These are phyloP conservation scores for Epinotia demarniana DNA, from an alignment of 2,888 invertebrate genomes.

Conservation along the genomic window DNA sequence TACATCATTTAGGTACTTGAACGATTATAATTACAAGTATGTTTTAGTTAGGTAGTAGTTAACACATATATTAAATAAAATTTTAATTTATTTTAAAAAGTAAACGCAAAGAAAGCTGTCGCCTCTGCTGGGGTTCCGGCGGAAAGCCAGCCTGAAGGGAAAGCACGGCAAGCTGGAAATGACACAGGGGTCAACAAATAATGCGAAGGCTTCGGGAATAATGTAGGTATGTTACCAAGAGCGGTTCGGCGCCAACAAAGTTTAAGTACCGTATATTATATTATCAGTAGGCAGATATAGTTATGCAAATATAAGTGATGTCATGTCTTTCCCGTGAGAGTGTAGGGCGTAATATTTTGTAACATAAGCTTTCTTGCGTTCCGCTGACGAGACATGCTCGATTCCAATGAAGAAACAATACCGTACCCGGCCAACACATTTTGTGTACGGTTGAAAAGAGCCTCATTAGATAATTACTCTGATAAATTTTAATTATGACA, in stretches of 20 bases:
- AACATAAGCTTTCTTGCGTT: constrained; percentile 19
- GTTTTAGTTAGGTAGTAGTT: background rate
- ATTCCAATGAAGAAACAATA: constrained; percentile 1
- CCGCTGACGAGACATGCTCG: constrained; percentile 23
- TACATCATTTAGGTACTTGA: background rate
- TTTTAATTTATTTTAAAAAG: background rate
- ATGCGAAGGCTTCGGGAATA: no score
- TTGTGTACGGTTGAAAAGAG: constrained; percentile 11
- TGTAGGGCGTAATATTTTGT: background rate
- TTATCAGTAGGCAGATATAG: background rate
- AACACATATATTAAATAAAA: background rate
- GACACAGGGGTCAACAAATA: no score
- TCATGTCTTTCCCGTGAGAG: constrained; percentile 12
- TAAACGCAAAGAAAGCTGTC: background rate
- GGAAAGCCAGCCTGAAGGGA: no score
- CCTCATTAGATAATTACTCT: constrained; percentile 41
- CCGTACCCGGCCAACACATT: background rate
- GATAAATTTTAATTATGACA: constrained; percentile 12
- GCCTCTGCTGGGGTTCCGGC: no score
- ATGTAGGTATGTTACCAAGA: no score
- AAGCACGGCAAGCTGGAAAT: no score
- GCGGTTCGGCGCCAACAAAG: background rate
- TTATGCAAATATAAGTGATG: background rate
- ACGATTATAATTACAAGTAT: background rate
- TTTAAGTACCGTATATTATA: background rate